Conservation (phyloP, 1,140 invertebrate genomes). For the Holotrichia oblita region DNA sequence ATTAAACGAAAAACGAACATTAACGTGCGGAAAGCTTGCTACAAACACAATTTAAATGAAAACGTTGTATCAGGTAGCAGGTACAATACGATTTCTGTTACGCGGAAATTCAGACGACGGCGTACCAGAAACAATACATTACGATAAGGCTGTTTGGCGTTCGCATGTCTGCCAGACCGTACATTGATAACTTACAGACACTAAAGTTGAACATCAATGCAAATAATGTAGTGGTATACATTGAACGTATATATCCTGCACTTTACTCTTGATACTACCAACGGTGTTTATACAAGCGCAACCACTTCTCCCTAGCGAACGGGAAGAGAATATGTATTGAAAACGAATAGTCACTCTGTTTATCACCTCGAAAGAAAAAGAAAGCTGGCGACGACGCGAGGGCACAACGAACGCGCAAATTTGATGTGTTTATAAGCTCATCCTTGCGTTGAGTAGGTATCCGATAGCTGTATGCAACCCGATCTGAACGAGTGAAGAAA, state of each 20-base stretch:
- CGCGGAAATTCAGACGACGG: conserved; percentile 1
- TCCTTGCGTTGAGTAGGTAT: background rate
- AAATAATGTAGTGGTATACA: conserved; percentile 28
- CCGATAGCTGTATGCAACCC: conserved; percentile 1
- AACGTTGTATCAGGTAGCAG: background rate
- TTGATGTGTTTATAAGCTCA: conserved; percentile 29
- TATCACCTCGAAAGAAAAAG: background rate
- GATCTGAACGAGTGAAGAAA: conserved; percentile 9
- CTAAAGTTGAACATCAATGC: conserved; percentile 28
- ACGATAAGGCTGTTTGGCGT: conserved; percentile 25
- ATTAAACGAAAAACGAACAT: background rate
- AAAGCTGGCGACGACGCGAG: background rate
- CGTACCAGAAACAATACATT: conserved; percentile 29
- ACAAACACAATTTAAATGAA: background rate
- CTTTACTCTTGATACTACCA: conserved; percentile 8
- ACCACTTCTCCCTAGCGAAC: background rate
- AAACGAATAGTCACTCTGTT: background rate
- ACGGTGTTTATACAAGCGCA: conserved; percentile 21
- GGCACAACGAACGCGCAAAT: conserved; percentile 23
- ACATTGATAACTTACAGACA: conserved; percentile 33
- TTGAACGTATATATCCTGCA: background rate
- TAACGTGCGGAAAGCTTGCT: background rate
- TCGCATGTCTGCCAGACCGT: conserved; percentile 34
- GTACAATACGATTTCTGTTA: conserved; percentile 24
- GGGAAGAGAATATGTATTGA: background rate